phyloP scores from a whole-genome alignment of 2,113 vertebrate species.

The Cynoglossus semilaevis region DNA sequence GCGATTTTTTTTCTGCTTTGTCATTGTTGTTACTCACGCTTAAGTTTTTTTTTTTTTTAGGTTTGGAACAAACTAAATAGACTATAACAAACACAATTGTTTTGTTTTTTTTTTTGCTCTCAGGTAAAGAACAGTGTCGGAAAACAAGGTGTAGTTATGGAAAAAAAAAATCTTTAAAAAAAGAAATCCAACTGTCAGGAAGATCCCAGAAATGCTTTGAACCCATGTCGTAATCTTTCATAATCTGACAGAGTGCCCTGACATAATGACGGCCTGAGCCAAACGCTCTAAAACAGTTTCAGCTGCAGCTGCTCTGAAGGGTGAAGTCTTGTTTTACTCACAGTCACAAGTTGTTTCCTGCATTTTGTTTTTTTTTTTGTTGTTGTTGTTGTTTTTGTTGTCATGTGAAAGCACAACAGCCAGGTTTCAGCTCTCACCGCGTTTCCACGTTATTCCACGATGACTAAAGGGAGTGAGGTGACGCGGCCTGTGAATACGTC shows the following conservation, averaged over 20 bases:
- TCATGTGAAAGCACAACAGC: conserved; percentile 9
- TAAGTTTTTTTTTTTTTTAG: too few relatives aligned
- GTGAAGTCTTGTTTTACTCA: conserved; percentile 15
- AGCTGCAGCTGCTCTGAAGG: conserved; percentile 15
- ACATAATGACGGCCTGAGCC: background rate
- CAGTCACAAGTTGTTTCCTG: conserved; percentile 11
- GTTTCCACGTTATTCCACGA: conserved; percentile 22
- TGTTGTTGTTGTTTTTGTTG: background rate
- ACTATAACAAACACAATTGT: background rate
- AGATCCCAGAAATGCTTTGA: conserved; percentile 5
- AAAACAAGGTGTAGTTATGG: too few relatives aligned
- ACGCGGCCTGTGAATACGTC: conserved; percentile 16
- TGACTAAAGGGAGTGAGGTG: conserved; percentile 41
- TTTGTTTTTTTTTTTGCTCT: too few relatives aligned
- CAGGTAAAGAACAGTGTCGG: too few relatives aligned
- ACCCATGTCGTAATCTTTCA: conserved; percentile 4
- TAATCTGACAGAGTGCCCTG: conserved; percentile 23
- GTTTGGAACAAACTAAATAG: background rate
- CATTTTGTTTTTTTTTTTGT: conserved; percentile 13
- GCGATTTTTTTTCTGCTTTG: too few relatives aligned
- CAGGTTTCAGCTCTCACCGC: conserved; percentile 15
- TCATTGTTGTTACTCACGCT: too few relatives aligned
- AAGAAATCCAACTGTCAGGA: background rate
- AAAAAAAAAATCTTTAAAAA: too few relatives aligned
- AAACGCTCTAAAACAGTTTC: conserved; percentile 8